Evolutionary conservation across 2,888 invertebrate species (phyloP).

Genomic region (Eristalis intricaria): DNA sequence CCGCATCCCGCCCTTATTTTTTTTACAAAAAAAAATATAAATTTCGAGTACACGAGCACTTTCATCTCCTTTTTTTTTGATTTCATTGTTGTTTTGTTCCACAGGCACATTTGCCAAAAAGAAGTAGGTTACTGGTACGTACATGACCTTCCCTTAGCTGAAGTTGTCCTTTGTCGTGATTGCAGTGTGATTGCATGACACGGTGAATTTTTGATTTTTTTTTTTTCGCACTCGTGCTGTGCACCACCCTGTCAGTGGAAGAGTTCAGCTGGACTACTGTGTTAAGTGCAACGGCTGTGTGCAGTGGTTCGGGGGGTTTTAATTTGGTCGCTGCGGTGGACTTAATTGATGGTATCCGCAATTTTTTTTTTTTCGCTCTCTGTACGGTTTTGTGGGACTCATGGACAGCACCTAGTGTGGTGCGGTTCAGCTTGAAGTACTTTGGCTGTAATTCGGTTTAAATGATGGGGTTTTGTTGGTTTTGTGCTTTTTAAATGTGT

Average conservation of each 20-base stretch:
- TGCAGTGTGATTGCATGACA: conserved; percentile 7
- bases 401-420: neutral
- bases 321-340: neutral
- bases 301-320: neutral
- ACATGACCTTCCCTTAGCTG: conserved; percentile 57
- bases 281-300: neutral
- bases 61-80: neutral
- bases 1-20: conserved; percentile 34
- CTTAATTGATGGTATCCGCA: neutral
- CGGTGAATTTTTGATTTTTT: conserved; percentile 12
- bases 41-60: conserved; percentile 15
- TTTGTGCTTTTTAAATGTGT: too few species aligned
- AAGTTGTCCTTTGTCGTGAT: conserved; percentile 51
- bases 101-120: conserved; percentile 24
- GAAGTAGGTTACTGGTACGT: conserved; percentile 61
- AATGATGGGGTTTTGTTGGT: too few species aligned
- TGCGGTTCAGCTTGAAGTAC: too few species aligned
- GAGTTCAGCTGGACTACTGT: neutral
- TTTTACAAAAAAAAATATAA: neutral
- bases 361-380: neutral
- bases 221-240: neutral
- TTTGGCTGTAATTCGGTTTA: too few species aligned
- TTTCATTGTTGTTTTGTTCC: neutral
- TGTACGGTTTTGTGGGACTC: neutral
- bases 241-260: neutral